Conservation (phyloP, 2,113 vertebrate genomes). For the Pseudois nayaur region DNA sequence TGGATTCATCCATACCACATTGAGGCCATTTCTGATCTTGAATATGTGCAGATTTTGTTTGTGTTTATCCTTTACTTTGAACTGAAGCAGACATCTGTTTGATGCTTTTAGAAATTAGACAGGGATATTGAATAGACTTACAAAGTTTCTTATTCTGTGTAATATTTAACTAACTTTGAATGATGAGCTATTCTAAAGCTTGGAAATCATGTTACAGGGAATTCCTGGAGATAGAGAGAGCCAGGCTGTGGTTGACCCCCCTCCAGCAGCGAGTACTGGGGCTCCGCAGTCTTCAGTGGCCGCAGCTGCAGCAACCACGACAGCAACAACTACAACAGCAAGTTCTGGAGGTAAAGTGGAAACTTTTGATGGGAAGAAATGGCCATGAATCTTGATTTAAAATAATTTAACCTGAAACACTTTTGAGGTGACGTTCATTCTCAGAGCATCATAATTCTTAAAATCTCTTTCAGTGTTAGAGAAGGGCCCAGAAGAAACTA, state of each 20-base stretch:
- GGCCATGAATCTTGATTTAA: background rate
- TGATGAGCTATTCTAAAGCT: constrained; percentile 25
- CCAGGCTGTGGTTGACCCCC: constrained; percentile 81
- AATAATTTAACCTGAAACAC: background rate
- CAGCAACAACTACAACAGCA: constrained; percentile 74
- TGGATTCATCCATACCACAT: background rate
- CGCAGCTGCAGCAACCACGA: constrained; percentile 77
- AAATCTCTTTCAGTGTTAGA: background rate
- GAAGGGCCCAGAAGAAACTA: background rate
- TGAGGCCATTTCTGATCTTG: background rate
- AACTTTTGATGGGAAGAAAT: background rate
- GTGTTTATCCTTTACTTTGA: constrained; percentile 4
- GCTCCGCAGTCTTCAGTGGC: constrained; percentile 82
- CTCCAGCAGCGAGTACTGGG: constrained; percentile 78
- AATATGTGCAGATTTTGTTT: background rate
- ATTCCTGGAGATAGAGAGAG: constrained; percentile 88
- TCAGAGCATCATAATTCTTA: background rate
- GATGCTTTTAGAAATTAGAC: constrained; percentile 11
- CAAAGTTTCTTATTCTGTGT: background rate
- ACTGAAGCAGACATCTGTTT: background rate
- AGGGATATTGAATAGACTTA: background rate
- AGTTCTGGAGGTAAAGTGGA: constrained; percentile 82
- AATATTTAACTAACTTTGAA: background rate
- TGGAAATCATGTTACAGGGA: constrained; percentile 81
- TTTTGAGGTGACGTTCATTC: background rate